Evolutionary conservation across 2,888 invertebrate genomes (phyloP).

Genomic region (Tubulanus polymorphus): DNA sequence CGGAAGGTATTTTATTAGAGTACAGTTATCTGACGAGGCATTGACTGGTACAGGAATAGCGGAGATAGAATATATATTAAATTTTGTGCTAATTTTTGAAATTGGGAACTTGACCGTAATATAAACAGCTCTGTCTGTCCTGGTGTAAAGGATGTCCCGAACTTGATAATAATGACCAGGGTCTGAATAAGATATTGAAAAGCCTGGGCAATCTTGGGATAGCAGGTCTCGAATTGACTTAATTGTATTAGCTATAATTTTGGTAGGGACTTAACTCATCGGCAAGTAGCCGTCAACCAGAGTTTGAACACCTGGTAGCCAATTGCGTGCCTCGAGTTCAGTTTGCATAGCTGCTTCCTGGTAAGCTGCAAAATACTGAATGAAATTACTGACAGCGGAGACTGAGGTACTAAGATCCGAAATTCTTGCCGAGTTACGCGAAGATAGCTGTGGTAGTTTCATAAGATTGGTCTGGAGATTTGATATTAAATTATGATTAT

Average conservation of each 20-base stretch:
- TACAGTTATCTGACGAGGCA: background rate
- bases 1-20: background rate
- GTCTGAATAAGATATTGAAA: background rate
- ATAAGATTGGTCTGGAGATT: no score
- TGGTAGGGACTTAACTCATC: background rate
- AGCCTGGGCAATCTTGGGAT: background rate
- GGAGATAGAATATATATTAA: background rate
- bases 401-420: no score
- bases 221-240: background rate
- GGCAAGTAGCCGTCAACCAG: background rate
- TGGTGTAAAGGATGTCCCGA: background rate
- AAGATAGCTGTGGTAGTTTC: no score
- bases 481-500: no score
- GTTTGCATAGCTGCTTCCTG: no score
- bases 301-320: background rate
- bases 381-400: no score
- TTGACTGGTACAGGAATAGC: background rate
- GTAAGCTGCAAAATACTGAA: no score
- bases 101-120: background rate
- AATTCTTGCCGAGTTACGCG: no score
- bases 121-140: background rate
- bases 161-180: background rate
- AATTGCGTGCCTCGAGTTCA: no score
- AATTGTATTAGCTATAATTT: no score
- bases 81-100: background rate